Percentiles rank a stretch among this genome's conserved stretches.
phyloP scores from a whole-genome alignment of 2,113 vertebrate genomes.

The Puffinus mauretanicus region DNA sequence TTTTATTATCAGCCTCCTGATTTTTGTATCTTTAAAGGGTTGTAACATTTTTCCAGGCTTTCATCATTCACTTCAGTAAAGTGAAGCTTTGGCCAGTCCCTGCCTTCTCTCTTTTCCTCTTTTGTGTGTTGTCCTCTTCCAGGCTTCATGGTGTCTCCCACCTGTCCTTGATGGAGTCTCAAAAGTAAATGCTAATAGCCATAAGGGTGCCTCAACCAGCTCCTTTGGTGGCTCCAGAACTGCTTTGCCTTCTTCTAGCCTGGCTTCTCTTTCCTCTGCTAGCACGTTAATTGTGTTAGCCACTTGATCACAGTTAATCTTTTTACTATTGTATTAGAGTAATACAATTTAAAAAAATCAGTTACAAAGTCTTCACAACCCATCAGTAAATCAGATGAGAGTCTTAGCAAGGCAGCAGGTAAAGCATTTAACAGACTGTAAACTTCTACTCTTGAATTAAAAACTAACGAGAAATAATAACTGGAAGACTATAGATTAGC shows the following conservation, averaged over 20 bases:
- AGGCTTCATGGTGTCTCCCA: background rate
- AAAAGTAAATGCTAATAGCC: background rate
- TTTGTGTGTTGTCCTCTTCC: background rate
- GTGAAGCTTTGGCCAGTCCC: background rate
- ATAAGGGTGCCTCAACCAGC: background rate
- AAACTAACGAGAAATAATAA: slow-evolving; percentile 22
- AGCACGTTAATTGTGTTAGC: background rate
- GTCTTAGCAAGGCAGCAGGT: background rate
- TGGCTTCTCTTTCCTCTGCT: background rate
- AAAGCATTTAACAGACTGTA: background rate
- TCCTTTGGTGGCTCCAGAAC: background rate
- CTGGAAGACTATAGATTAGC: background rate
- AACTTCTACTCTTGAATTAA: background rate
- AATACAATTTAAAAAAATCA: slow-evolving; percentile 33
- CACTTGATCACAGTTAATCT: background rate
- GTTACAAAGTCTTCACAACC: background rate
- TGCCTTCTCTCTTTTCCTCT: background rate
- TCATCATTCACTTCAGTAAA: background rate
- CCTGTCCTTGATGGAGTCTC: background rate
- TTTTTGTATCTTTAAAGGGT: background rate
- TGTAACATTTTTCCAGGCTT: background rate
- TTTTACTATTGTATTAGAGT: background rate
- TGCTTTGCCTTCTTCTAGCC: background rate
- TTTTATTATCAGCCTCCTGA: background rate
- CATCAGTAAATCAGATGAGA: background rate